Percentiles rank a stretch among this genome's conserved stretches.
Evolutionary conservation across 1,140 invertebrate species (phyloP).

Genomic region (Lepidurus couesii): DNA sequence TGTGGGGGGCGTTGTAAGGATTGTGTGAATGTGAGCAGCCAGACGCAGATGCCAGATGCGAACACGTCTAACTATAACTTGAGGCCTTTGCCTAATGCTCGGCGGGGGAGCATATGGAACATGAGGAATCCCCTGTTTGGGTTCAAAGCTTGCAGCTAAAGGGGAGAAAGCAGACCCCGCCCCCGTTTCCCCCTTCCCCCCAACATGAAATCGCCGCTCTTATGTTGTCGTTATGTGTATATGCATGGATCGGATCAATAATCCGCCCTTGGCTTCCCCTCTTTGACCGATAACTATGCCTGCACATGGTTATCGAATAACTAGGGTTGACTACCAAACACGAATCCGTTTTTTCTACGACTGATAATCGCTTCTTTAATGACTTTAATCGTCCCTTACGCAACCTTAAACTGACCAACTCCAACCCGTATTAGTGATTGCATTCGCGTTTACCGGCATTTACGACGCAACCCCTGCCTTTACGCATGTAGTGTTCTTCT

Average conservation of each 20-base stretch:
- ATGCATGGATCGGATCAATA: neutral
- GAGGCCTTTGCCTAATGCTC: conserved; percentile 18
- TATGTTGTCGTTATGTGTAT: neutral
- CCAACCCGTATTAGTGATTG: too few species aligned
- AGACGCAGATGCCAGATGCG: conserved; percentile 16
- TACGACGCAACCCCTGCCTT: too few species aligned
- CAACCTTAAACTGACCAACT: too few species aligned
- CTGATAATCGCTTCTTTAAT: too few species aligned
- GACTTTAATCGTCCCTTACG: too few species aligned
- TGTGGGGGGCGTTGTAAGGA: conserved; percentile 20
- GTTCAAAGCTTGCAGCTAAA: conserved; percentile 13
- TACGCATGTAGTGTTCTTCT: too few species aligned
- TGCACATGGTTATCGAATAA: too few species aligned
- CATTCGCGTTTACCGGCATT: too few species aligned
- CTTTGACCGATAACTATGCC: too few species aligned
- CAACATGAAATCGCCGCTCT: neutral
- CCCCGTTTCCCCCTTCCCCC: neutral
- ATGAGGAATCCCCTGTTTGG: conserved; percentile 6
- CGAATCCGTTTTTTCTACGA: too few species aligned
- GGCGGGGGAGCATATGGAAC: conserved; percentile 17
- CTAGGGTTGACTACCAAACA: too few species aligned
- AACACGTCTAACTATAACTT: conserved; percentile 18
- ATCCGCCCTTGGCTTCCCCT: neutral
- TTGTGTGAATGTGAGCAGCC: conserved; percentile 15
- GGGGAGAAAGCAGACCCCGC: neutral